These are phyloP conservation scores for Melanophora roralis DNA, from an alignment of 2,888 invertebrate species.

Conservation along the genomic window DNA sequence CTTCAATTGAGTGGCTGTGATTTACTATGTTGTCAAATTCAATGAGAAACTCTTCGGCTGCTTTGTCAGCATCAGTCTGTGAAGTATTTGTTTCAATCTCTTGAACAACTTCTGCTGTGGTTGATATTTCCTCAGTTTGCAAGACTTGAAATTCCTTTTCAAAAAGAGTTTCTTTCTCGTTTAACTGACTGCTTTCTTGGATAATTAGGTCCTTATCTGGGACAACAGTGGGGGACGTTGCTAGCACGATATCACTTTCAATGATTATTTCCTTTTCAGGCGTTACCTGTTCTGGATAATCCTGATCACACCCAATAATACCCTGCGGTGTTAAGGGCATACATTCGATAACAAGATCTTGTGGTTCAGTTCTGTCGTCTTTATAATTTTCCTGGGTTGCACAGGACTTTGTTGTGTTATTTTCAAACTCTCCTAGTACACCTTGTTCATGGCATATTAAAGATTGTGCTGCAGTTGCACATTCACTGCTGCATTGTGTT, in stretches of 20 bases:
- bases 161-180: conserved; percentile 19
- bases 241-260: conserved; percentile 14
- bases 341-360: conserved; percentile 45
- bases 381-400: too few relatives aligned
- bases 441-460: not conserved
- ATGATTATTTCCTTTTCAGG: conserved; percentile 30
- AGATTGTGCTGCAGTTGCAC: not conserved
- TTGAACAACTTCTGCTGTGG: not conserved
- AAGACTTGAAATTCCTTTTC: conserved; percentile 36
- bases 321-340: conserved; percentile 28
- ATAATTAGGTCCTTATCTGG: conserved; percentile 15
- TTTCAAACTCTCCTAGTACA: not conserved
- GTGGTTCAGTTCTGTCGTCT: conserved; percentile 13
- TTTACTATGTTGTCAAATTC: conserved; percentile 57
- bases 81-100: conserved; percentile 3
- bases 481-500: not conserved
- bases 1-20: conserved; percentile 36
- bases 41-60: conserved; percentile 53
- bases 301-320: conserved; percentile 41
- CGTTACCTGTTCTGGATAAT: conserved; percentile 5
- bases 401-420: not conserved
- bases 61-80: conserved; percentile 42
- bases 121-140: conserved; percentile 7
- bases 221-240: not conserved
- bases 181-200: conserved; percentile 27